Percentiles rank a stretch among this genome's conserved stretches.
Conservation (phyloP, 2,113 vertebrate genomes). For the Verasper variegatus region DNA sequence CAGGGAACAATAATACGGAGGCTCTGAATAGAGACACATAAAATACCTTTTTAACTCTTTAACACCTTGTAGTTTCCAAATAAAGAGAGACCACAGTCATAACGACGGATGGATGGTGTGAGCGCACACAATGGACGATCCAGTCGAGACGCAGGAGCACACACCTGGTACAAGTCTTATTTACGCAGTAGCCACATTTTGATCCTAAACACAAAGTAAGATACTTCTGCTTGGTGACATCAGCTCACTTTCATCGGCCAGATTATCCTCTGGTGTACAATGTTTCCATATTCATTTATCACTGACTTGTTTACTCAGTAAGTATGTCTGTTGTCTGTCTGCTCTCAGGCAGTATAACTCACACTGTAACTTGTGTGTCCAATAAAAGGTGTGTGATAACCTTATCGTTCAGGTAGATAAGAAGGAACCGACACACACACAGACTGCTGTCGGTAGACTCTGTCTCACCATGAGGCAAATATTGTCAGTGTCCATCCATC, state of each 20-base stretch:
- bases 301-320: background rate
- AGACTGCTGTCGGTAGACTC: background rate
- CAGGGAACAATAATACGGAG: background rate
- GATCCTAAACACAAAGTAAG: too few species aligned
- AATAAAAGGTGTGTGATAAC: conserved; percentile 19
- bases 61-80: too few species aligned
- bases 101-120: too few species aligned
- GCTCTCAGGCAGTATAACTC: background rate
- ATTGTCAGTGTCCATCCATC: background rate
- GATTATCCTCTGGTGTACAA: too few species aligned
- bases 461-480: background rate
- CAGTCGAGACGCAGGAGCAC: background rate
- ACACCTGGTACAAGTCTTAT: too few species aligned
- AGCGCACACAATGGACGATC: too few species aligned
- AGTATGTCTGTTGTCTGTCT: conserved; percentile 1
- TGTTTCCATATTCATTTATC: background rate
- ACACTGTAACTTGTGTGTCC: conserved; percentile 18
- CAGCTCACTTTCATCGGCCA: too few species aligned
- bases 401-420: conserved; percentile 45
- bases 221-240: too few species aligned
- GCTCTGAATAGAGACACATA: background rate
- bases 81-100: too few species aligned
- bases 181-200: too few species aligned
- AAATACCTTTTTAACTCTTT: too few species aligned
- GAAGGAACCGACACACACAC: conserved; percentile 3